Conservation (phyloP, 1,140 invertebrate genomes). For the Helicoverpa armigera region DNA sequence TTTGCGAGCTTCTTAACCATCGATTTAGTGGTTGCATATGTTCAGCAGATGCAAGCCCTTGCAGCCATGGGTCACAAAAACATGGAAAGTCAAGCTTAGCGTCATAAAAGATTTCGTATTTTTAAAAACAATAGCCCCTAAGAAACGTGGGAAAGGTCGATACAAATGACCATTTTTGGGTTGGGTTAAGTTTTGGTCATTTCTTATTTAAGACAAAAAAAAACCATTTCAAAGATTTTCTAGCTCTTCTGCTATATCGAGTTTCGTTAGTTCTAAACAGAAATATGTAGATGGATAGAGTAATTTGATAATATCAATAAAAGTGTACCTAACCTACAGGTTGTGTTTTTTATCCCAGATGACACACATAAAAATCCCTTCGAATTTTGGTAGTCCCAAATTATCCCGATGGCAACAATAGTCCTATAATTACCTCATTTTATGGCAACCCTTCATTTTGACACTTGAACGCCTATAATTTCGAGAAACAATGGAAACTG, state of each 20-base stretch:
- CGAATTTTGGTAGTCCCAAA: background rate
- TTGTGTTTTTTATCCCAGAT: no score
- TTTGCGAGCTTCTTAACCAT: slow-evolving; percentile 73
- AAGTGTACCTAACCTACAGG: no score
- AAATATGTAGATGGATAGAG: no score
- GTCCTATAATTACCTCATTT: background rate
- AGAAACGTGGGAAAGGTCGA: slow-evolving; percentile 61
- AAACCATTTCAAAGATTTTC: background rate
- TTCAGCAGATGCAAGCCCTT: slow-evolving; percentile 74
- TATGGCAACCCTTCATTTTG: background rate
- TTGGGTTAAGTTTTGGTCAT: background rate
- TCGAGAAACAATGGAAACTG: background rate
- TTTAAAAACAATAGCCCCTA: slow-evolving; percentile 69
- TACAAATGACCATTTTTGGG: slow-evolving; percentile 39
- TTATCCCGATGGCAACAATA: background rate
- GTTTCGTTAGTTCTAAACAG: no score
- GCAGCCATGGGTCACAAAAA: slow-evolving; percentile 62
- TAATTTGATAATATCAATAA: no score
- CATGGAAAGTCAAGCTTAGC: slow-evolving; percentile 59
- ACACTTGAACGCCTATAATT: background rate
- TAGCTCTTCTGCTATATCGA: no score
- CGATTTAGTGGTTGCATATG: slow-evolving; percentile 75
- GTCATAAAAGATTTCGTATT: slow-evolving; percentile 63
- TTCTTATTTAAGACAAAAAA: background rate
- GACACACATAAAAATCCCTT: no score